Conservation (phyloP, 2,797 vertebrate genomes). For the Crossoptilon crossoptilon region DNA sequence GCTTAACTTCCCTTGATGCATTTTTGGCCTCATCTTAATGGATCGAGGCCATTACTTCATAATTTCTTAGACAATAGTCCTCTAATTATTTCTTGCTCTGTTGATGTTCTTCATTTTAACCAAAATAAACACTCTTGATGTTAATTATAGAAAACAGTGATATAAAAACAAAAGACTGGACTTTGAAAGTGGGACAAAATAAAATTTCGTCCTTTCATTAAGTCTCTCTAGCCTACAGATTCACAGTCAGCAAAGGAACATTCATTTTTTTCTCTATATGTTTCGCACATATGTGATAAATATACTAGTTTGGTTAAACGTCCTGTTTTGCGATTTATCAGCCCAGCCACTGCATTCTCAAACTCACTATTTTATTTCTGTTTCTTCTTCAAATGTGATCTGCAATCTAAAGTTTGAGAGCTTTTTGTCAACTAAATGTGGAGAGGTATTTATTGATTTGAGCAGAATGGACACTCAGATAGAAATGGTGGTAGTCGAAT, state of each 20-base stretch:
- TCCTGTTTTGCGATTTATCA: neutral
- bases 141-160: neutral
- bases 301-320: neutral
- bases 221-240: neutral
- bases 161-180: neutral
- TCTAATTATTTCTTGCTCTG: conserved; percentile 1
- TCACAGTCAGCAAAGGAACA: neutral
- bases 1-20: neutral
- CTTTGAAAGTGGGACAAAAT: neutral
- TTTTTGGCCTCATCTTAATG: neutral
- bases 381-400: neutral
- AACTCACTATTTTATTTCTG: neutral
- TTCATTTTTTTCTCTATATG: neutral
- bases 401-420: neutral
- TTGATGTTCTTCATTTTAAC: neutral
- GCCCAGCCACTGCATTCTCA: neutral
- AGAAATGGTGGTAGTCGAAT: neutral
- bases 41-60: neutral
- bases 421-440: neutral
- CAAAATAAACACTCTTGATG: neutral
- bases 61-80: conserved; percentile 11
- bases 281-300: neutral
- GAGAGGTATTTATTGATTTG: neutral
- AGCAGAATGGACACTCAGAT: neutral
- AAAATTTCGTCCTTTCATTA: neutral